phyloP scores from a whole-genome alignment of 2,113 vertebrate species.

The Elgaria multicarinata region DNA sequence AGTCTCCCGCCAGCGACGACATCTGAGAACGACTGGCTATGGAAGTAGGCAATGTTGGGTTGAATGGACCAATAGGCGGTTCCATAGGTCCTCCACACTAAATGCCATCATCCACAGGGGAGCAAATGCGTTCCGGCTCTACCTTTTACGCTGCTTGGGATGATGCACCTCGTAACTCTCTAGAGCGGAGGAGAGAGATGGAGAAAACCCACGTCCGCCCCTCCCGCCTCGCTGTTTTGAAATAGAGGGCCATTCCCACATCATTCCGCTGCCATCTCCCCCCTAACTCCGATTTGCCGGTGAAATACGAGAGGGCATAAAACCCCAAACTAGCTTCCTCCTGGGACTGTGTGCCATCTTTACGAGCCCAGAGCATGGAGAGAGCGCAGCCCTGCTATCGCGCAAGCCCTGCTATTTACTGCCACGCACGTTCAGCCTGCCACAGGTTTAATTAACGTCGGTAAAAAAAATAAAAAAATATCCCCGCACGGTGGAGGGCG shows the following conservation, averaged over 20 bases:
- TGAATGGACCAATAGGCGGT: not conserved
- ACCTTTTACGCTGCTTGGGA: not conserved
- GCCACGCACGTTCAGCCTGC: fast-evolving
- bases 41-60: no score
- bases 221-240: not conserved
- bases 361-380: not conserved
- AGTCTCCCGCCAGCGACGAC: no score
- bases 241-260: no score
- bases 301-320: constrained; percentile 12
- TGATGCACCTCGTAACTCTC: not conserved
- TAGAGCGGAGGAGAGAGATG: not conserved
- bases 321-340: not conserved
- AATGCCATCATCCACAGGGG: not conserved
- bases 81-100: not conserved
- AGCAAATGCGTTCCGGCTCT: not conserved
- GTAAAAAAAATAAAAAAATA: not conserved
- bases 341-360: not conserved
- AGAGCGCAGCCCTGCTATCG: not conserved
- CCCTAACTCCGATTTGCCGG: not conserved
- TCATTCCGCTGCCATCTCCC: fast-evolving
- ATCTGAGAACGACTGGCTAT: no score
- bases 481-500: fast-evolving
- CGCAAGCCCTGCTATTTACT: not conserved
- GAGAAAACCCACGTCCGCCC: not conserved
- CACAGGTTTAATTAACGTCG: not conserved